Evolutionary conservation across 1,140 invertebrate species (phyloP).

Genomic region (Acyrthosiphon pisum): DNA sequence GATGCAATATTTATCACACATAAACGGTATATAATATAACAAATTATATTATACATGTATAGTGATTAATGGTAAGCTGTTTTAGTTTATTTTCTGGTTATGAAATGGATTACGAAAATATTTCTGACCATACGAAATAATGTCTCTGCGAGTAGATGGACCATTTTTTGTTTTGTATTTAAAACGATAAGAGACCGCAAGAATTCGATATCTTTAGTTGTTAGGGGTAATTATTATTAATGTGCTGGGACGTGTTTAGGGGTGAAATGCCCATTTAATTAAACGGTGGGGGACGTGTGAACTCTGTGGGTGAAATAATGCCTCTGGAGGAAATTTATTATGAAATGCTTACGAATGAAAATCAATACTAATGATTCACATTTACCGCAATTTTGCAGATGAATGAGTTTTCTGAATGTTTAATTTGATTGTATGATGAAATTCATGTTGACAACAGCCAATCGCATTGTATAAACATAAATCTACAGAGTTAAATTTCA

Average conservation of each 20-base stretch:
- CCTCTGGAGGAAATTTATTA: slow-evolving; percentile 43
- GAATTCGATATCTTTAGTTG: slow-evolving; percentile 12
- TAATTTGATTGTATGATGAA: slow-evolving; percentile 40
- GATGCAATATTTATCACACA: neutral
- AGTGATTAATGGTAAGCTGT: neutral
- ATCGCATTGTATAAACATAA: neutral
- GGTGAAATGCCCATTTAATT: slow-evolving; percentile 53
- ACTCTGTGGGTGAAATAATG: slow-evolving; percentile 49
- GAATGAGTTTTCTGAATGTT: slow-evolving; percentile 38
- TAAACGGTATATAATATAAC: neutral
- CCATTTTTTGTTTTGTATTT: neutral
- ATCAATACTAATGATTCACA: slow-evolving; percentile 53
- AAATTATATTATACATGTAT: neutral
- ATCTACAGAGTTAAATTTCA: too few species aligned
- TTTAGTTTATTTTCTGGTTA: neutral
- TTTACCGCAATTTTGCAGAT: slow-evolving; percentile 41
- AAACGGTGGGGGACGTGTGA: slow-evolving; percentile 47
- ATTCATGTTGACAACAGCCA: neutral
- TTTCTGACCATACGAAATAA: slow-evolving; percentile 10
- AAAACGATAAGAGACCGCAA: neutral
- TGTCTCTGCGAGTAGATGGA: neutral
- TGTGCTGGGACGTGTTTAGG: slow-evolving; percentile 4
- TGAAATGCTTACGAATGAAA: slow-evolving; percentile 53
- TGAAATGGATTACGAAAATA: neutral
- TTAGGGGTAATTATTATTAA: slow-evolving; percentile 53